phyloP scores from a whole-genome alignment of 2,888 invertebrate genomes.

The Hedychridium roseum region DNA sequence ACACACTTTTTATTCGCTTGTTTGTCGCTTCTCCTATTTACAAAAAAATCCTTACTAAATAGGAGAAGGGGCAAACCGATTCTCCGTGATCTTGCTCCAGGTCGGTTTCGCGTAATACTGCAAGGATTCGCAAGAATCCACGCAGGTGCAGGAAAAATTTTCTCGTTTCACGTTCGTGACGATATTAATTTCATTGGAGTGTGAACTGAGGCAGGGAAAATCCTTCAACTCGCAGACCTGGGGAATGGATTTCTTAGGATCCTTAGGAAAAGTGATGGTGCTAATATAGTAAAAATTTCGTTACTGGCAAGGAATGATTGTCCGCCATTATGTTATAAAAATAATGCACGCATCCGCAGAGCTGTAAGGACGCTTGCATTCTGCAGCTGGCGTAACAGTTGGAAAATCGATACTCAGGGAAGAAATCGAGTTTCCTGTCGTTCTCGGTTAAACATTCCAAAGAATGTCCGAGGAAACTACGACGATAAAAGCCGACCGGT shows the following conservation, averaged over 20 bases:
- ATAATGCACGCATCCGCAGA: conserved; percentile 55
- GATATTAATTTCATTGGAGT: conserved; percentile 3
- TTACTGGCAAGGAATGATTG: conserved; percentile 19
- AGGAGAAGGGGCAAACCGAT: neutral
- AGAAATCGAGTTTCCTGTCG: conserved; percentile 40
- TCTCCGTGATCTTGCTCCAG: neutral
- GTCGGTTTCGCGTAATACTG: conserved; percentile 5
- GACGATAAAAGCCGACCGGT: conserved; percentile 5
- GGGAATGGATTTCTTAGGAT: neutral
- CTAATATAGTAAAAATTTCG: neutral
- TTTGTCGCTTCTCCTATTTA: too few relatives aligned
- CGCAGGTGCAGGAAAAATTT: conserved; percentile 25
- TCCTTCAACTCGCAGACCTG: conserved; percentile 16
- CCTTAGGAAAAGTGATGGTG: neutral
- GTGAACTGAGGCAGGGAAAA: conserved; percentile 14
- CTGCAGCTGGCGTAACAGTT: conserved; percentile 55
- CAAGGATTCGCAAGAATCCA: conserved; percentile 12
- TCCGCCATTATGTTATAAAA: conserved; percentile 44
- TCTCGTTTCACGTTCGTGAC: neutral
- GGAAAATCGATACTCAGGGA: conserved; percentile 45
- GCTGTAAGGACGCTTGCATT: conserved; percentile 26
- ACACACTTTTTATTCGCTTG: too few relatives aligned
- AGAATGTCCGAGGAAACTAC: neutral
- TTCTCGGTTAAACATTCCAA: conserved; percentile 20
- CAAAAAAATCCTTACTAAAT: conserved; percentile 26